Conservation (phyloP, 2,797 vertebrate species). For the Euthynnus affinis region DNA sequence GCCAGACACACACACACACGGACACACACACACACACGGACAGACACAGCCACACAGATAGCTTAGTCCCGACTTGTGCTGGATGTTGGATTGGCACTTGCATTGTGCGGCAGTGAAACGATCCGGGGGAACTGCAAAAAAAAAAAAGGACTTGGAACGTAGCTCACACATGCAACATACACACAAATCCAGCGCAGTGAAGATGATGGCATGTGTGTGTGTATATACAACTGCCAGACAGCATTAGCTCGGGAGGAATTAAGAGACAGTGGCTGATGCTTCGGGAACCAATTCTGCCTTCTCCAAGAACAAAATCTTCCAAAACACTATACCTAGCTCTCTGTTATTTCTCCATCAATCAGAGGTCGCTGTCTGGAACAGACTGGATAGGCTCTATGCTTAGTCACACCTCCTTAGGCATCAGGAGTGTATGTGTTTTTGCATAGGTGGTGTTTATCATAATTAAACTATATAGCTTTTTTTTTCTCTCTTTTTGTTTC, state of each 20-base stretch:
- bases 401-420: conserved; percentile 1
- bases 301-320: conserved; percentile 30
- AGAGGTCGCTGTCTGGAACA: conserved; percentile 7
- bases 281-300: conserved; percentile 34
- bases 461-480: background rate
- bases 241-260: conserved; percentile 46
- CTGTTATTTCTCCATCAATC: conserved; percentile 40
- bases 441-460: background rate
- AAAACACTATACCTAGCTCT: conserved; percentile 28
- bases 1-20: conserved; percentile 36
- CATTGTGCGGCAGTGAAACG: conserved; percentile 59
- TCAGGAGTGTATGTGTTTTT: background rate
- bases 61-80: conserved; percentile 57
- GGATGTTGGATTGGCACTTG: conserved; percentile 61
- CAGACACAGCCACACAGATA: conserved; percentile 22
- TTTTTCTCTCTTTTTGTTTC: too few relatives aligned
- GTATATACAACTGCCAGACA: conserved; percentile 45
- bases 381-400: background rate
- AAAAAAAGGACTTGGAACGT: conserved; percentile 39
- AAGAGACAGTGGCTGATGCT: conserved; percentile 38
- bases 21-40: background rate
- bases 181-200: conserved; percentile 27
- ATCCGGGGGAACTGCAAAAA: conserved; percentile 16
- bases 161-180: conserved; percentile 5
- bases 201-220: conserved; percentile 18